phyloP scores from a whole-genome alignment of 2,797 vertebrate genomes.

The Typhlichthys eigenmanni region DNA sequence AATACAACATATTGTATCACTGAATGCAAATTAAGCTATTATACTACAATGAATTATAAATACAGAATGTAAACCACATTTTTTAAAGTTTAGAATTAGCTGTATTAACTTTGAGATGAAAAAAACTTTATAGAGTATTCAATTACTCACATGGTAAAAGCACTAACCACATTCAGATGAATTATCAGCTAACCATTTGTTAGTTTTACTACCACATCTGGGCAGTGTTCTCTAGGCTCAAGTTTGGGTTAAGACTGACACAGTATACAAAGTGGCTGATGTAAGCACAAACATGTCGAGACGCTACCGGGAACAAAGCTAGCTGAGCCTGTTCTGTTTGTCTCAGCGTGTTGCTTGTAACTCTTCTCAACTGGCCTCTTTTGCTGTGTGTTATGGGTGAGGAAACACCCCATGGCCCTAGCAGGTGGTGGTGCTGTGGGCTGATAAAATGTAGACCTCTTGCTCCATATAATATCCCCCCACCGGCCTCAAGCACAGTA shows the following conservation, averaged over 20 bases:
- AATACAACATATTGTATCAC: no score
- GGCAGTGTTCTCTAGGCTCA: constrained; percentile 17
- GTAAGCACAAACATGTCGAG: constrained; percentile 45
- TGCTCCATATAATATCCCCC: background rate
- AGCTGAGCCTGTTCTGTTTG: background rate
- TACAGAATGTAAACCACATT: constrained; percentile 17
- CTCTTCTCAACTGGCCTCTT: constrained; percentile 12
- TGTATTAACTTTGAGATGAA: constrained; percentile 1
- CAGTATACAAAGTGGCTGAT: constrained; percentile 44
- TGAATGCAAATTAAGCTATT: no score
- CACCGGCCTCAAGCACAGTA: constrained; percentile 4
- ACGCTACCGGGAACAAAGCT: constrained; percentile 31
- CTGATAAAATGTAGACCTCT: constrained; percentile 72
- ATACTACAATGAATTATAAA: background rate
- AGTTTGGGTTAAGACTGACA: constrained; percentile 35
- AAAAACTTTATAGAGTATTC: constrained; percentile 28
- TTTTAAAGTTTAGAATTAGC: constrained; percentile 12
- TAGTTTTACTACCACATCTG: constrained; percentile 28
- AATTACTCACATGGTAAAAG: constrained; percentile 18
- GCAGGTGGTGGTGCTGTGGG: constrained; percentile 63
- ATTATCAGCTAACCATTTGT: constrained; percentile 4
- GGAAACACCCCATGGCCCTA: constrained; percentile 52
- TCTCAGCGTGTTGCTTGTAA: constrained; percentile 10
- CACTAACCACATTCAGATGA: constrained; percentile 4
- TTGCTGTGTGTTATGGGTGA: background rate